Base-by-base conservation (phyloP, 37 sponge, comb jelly and placozoan genomes). In the Mnemiopsis leidyi region DNA sequence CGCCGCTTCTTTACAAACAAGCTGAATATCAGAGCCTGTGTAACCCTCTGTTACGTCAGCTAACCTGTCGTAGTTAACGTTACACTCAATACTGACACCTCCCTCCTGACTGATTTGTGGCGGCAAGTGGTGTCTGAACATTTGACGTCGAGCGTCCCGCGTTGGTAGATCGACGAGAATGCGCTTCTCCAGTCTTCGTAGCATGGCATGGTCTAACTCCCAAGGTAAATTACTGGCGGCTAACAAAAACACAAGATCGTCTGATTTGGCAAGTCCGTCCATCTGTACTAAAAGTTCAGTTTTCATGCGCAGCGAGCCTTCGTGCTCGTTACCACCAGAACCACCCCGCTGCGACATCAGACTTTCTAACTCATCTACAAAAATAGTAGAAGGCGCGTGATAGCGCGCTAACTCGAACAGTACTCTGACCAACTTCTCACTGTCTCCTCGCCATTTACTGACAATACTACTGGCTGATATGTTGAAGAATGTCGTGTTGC, bases 381-480 rank as follows among this genome's bases (percentile, higher is more conserved):
- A 99, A 21, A 99, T 99, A 32, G 99, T 99, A 48, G 97, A 96
- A 0, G 99, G 99, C 25, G 99, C 99, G 94, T 99, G 97, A 95
- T 96, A 97, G 34, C 97, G 95, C 1, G 99, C 99, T 88, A 98
- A 83, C 92, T 98, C 99, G 94, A 99, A 97, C 76, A 97, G 93
- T 38, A 98, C 96, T 23, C 97, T 69, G 76, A 99, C 97, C 23
- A 99, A 94, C 77, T 99, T 99, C 94, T 99, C 99, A 0, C 97
- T 97, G 93, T 99, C 99, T 76, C 99, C 99, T 28, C 99, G 94
- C 99, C 99, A 99, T 92, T 99, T 99, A 94, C 97, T 97, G 95
- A 97, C 99, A 69, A 99, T 97, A 69, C 97, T 92, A 92, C 97
- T 96, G 23, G 99, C 99, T 36, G 99, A 99, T 16, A 99, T 97